phyloP scores from a whole-genome alignment of 2,797 vertebrate species.

The Tachyglossus aculeatus region DNA sequence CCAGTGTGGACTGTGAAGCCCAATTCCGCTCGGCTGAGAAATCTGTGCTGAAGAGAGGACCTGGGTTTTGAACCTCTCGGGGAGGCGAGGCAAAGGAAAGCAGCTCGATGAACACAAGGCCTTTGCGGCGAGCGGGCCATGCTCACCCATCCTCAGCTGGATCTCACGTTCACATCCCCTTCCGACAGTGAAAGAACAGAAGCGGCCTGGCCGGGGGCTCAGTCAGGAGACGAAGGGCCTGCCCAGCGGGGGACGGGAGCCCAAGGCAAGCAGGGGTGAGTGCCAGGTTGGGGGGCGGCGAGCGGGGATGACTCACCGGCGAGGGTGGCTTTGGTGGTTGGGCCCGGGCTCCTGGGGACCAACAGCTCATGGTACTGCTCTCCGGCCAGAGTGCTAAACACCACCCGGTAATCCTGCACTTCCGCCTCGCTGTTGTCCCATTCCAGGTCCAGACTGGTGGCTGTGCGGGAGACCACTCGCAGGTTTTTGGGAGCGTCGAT shows the following conservation, averaged over 20 bases:
- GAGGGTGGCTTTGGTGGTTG: constrained; percentile 84
- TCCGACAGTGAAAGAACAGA: background rate
- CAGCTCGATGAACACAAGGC: no score
- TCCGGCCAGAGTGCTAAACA: constrained; percentile 95
- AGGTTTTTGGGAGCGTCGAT: constrained; percentile 97
- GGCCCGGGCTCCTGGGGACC: constrained; percentile 80
- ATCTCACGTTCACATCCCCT: background rate
- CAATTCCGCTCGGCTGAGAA: no score
- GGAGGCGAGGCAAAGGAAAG: no score
- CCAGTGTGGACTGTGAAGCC: no score
- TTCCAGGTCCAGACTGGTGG: constrained; percentile 86
- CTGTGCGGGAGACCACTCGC: constrained; percentile 84
- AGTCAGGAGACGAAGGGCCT: background rate
- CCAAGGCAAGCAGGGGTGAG: background rate
- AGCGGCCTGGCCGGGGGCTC: background rate
- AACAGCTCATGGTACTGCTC: constrained; percentile 93
- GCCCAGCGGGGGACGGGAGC: rapidly evolving
- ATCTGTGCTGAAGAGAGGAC: no score
- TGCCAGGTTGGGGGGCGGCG: no score
- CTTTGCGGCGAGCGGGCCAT: no score
- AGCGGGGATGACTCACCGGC: constrained; percentile 77
- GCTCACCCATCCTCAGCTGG: background rate
- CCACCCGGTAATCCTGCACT: constrained; percentile 88
- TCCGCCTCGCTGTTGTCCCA: constrained; percentile 98
- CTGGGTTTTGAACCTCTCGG: no score